These are phyloP conservation scores for Trichonephila clavata DNA, from an alignment of 1,140 invertebrate species.

Conservation along the genomic window DNA sequence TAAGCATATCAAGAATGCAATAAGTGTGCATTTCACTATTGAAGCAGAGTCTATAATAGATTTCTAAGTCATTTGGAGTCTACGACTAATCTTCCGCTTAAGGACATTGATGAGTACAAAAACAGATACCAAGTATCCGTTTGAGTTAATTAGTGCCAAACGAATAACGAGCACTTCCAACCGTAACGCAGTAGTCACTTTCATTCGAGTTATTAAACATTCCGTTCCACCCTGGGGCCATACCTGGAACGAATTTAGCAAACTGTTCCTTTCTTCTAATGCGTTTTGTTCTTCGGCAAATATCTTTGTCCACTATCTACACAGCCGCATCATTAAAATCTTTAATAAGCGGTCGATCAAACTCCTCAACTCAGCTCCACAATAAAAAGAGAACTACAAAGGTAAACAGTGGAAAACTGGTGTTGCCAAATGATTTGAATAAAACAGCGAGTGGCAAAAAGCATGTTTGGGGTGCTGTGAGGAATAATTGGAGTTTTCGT, in stretches of 20 bases:
- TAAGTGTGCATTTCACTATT: no score
- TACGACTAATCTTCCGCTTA: not conserved
- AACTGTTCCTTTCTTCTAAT: conserved; percentile 8
- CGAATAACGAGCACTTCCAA: conserved; percentile 15
- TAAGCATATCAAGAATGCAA: no score
- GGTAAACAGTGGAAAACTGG: conserved; percentile 29
- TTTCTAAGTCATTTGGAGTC: not conserved
- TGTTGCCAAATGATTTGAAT: conserved; percentile 36
- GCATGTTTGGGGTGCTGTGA: conserved; percentile 6
- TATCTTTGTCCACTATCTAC: conserved; percentile 34
- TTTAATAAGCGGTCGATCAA: conserved; percentile 57
- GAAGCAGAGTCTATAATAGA: no score
- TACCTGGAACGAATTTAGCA: conserved; percentile 21
- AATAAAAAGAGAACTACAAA: conserved; percentile 33
- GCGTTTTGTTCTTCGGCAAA: conserved; percentile 10
- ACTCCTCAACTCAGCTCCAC: conserved; percentile 13
- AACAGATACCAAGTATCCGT: not conserved
- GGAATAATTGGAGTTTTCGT: conserved; percentile 7
- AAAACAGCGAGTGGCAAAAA: conserved; percentile 12
- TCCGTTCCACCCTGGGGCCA: conserved; percentile 24
- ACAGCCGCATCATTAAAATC: conserved; percentile 34
- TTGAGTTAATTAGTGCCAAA: conserved; percentile 25
- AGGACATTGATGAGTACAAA: not conserved
- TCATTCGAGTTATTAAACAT: conserved; percentile 30
- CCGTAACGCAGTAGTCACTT: conserved; percentile 39